Base-by-base conservation (phyloP, 1,140 invertebrate genomes). In the Bombus fervidus region DNA sequence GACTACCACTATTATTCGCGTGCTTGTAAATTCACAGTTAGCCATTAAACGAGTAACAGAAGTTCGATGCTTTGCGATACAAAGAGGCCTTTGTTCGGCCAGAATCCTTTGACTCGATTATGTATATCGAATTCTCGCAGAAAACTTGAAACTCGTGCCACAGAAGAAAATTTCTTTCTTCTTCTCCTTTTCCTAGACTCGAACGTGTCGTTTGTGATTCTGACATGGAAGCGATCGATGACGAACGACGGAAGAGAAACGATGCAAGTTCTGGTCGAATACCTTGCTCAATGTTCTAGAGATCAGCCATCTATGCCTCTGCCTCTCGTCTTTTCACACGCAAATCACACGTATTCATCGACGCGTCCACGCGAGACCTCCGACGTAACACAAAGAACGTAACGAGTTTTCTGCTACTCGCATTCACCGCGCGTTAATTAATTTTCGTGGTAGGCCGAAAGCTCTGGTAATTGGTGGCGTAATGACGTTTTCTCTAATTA, bases 401-500 rank as follows among this genome's bases (percentile, higher is more conserved):
- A 78, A 85, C 71, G 43, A 74, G 62, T 62, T 81, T 90, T 88
- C 47, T 68, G 41, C 47, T 37, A 41, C 25, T 59, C 41, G 57
- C 64, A 83, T 90, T 85, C 78, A 59, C 66, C 18, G 41, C 47
- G 78, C 83, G 72, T 81, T 83, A 81, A 83, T 86, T 90, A 90
- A 90, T 90, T 90, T 85, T 79, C 76, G 76, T 75, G 88, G 75
- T 31, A 34, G 74, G 39, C 68, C 71, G 43, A 81, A 90, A 89
- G 59, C 81, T 83, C 64, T 15, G 86, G 66, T 90, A 90, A 90
- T 90, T 90, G 72, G 68, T 86, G 66, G 59, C 89, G 66, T 90
- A 90, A 90, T 77, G 72, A 90, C 43, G 83, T 90, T 87, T 90
- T 83, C 83, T 68, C 83, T 90, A 90, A 90, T 90, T 90, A 90